phyloP scores from a whole-genome alignment of 2,888 invertebrate species.

The Trichacis sp. region DNA sequence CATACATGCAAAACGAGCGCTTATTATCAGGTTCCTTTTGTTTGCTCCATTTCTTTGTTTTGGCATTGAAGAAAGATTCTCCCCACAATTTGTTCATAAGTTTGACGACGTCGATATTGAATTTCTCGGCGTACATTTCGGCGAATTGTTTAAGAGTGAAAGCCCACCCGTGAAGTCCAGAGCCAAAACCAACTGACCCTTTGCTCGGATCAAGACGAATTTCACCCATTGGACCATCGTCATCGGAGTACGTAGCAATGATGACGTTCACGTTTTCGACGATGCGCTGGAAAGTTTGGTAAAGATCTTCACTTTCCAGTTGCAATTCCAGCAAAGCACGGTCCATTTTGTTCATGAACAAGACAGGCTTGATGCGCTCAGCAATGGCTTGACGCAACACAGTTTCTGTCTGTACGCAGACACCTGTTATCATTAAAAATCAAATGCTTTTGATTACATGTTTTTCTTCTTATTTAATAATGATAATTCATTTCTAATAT shows the following conservation, averaged over 20 bases:
- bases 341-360: conserved; percentile 99
- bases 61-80: conserved; percentile 97
- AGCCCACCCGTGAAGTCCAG: conserved; percentile 99
- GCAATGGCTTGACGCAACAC: conserved; percentile 99
- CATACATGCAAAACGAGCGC: conserved; percentile 99
- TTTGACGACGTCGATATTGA: conserved; percentile 96
- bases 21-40: conserved; percentile 91
- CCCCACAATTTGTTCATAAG: conserved; percentile 99
- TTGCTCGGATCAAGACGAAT: conserved; percentile 78
- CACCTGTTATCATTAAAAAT: too few species aligned
- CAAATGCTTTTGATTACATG: too few species aligned
- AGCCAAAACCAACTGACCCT: conserved; percentile 97
- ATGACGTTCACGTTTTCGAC: conserved; percentile 99
- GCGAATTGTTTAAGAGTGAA: conserved; percentile 99
- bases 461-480: too few species aligned
- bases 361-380: conserved; percentile 99
- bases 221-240: conserved; percentile 98
- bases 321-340: conserved; percentile 97
- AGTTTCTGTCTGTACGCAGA: conserved; percentile 99
- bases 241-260: conserved; percentile 98
- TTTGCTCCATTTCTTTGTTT: conserved; percentile 98
- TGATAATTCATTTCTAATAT: too few species aligned
- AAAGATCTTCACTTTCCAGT: conserved; percentile 94
- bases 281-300: conserved; percentile 99
- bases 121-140: conserved; percentile 99